These are phyloP conservation scores for Hystrix brachyura DNA, from an alignment of 2,113 vertebrate species.

Conservation along the genomic window DNA sequence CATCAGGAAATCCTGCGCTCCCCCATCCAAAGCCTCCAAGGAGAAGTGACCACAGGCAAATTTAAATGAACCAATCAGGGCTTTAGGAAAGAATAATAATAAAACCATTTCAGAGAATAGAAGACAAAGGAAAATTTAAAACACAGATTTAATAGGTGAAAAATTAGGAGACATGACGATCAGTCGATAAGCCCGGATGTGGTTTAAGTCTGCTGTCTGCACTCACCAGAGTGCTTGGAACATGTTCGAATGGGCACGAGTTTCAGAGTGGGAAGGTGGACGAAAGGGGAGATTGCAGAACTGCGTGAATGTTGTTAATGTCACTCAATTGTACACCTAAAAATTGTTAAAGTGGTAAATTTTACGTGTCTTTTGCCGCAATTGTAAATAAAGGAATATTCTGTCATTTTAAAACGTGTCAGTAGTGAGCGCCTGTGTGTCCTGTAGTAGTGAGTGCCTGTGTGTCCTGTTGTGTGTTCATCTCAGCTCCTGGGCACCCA, in stretches of 20 bases:
- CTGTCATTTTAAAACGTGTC: background rate
- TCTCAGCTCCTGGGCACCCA: background rate
- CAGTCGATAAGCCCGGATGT: background rate
- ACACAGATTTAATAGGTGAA: background rate
- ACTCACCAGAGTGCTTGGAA: accelerated
- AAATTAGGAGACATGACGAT: background rate
- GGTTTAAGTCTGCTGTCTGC: background rate
- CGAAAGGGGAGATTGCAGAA: accelerated
- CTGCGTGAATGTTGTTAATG: accelerated
- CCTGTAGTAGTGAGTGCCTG: background rate
- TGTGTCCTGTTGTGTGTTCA: accelerated
- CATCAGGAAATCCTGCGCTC: background rate
- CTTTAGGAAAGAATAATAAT: background rate
- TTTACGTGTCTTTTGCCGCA: background rate
- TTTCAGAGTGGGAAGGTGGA: no score
- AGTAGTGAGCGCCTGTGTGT: background rate
- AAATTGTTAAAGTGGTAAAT: no score
- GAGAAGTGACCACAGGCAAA: background rate
- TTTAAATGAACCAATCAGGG: background rate
- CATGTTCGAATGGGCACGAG: background rate
- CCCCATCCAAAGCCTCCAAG: background rate
- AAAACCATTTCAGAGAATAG: background rate
- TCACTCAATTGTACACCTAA: background rate
- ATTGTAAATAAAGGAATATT: background rate
- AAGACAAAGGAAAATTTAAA: background rate